These are phyloP conservation scores for Tolmerus cingulatus DNA, from an alignment of 2,888 invertebrate genomes.

Conservation along the genomic window DNA sequence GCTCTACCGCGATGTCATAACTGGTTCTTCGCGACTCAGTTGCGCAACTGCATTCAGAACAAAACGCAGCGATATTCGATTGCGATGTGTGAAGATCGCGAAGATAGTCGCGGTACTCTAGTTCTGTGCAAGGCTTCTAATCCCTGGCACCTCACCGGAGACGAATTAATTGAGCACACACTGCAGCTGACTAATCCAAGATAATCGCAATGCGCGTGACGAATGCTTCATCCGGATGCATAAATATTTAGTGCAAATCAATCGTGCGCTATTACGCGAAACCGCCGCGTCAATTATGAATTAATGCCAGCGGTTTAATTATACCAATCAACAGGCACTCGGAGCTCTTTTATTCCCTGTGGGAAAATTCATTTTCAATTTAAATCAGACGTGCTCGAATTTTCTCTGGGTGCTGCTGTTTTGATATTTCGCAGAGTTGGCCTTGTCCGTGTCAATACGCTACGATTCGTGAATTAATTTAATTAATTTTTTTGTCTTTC, in stretches of 20 bases:
- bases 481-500: not conserved
- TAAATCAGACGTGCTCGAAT: not conserved
- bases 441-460: not conserved
- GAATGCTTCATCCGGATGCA: constrained; percentile 1
- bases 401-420: not conserved
- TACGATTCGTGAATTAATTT: not conserved
- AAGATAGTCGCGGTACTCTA: not conserved
- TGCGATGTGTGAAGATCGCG: not conserved
- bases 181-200: not conserved
- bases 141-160: not conserved
- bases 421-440: not conserved
- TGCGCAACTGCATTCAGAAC: not conserved
- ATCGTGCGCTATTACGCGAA: not conserved
- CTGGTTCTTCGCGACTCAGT: not conserved
- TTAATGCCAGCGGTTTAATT: not conserved
- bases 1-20: constrained; percentile 13
- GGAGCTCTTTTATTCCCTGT: not conserved
- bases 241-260: constrained; percentile 7
- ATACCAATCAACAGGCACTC: not conserved
- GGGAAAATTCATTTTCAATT: not conserved
- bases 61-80: not conserved
- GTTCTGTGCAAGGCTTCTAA: not conserved
- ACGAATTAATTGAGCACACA: not conserved
- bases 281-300: not conserved
- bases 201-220: not conserved